Percentiles rank a stretch among this genome's conserved stretches.
Evolutionary conservation across 2,797 vertebrate species (phyloP).

Genomic region (Smutsia temminckii): DNA sequence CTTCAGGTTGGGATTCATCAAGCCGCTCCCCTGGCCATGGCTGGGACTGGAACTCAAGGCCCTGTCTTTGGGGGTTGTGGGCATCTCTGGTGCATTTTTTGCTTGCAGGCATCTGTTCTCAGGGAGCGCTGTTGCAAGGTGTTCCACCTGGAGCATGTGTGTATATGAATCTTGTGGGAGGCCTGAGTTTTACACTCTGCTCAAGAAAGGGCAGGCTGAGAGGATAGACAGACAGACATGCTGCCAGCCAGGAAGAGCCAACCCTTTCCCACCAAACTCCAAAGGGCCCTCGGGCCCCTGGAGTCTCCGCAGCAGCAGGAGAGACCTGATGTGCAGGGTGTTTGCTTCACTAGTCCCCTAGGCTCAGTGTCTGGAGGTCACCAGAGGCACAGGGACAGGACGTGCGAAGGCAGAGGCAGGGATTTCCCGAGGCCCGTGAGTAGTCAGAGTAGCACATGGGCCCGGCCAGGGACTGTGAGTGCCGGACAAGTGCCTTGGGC

Average conservation of each 20-base stretch:
- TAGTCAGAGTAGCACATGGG: neutral
- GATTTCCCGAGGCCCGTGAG: neutral
- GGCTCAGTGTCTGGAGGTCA: neutral
- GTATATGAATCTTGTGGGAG: neutral
- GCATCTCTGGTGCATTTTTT: neutral
- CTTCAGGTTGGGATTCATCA: neutral
- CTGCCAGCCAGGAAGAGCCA: neutral
- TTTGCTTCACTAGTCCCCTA: neutral
- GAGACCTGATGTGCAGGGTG: neutral
- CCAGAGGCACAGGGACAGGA: neutral
- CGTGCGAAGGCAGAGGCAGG: neutral
- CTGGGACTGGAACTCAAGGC: neutral
- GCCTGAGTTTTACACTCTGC: neutral
- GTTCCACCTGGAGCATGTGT: neutral
- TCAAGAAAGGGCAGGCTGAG: neutral
- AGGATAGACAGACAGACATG: neutral
- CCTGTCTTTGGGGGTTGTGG: fast-evolving
- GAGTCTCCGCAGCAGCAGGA: neutral
- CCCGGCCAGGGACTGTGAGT: fast-evolving
- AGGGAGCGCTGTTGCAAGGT: neutral
- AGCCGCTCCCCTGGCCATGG: neutral
- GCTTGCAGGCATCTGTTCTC: neutral
- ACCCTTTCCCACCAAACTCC: neutral
- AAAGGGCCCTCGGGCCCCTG: no score
- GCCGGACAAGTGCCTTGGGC: neutral